phyloP scores from a whole-genome alignment of 2,888 invertebrate genomes.

The Sipha maydis region DNA sequence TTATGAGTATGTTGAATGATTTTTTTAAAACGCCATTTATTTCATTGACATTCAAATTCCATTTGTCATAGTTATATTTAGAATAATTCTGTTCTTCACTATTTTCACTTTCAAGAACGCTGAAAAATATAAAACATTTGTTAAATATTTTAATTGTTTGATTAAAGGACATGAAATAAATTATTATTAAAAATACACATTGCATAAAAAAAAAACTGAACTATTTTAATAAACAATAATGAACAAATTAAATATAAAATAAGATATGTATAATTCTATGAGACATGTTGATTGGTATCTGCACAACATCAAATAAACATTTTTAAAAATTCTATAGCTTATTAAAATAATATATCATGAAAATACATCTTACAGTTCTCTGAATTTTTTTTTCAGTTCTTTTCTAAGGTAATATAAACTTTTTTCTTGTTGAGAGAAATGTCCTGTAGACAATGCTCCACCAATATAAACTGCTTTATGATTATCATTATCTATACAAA shows the following conservation, averaged over 20 bases:
- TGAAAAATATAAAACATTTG: too few species aligned
- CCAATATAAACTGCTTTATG: conserved; percentile 29
- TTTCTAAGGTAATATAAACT: conserved; percentile 38
- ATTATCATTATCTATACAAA: conserved; percentile 10
- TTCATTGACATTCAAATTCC: conserved; percentile 10
- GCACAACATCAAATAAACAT: too few species aligned
- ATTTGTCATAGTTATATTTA: conserved; percentile 49
- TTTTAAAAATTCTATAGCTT: too few species aligned
- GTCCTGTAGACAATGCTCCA: conserved; percentile 38
- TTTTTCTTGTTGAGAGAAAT: conserved; percentile 56
- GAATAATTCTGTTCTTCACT: not conserved
- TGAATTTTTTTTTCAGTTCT: conserved; percentile 52
- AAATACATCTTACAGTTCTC: conserved; percentile 22
- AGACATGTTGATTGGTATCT: too few species aligned
- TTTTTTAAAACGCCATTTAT: not conserved
- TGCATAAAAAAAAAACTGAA: too few species aligned
- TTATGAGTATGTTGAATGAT: conserved; percentile 37
- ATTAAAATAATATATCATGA: not conserved
- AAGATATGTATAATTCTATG: too few species aligned
- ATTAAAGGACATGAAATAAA: too few species aligned
- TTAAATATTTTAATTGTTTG: too few species aligned
- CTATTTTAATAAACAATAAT: too few species aligned
- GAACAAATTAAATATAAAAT: too few species aligned
- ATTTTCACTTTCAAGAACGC: too few species aligned
- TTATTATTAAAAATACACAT: too few species aligned